A percentile compares a stretch with the other conserved stretches of the same genome.
Evolutionary conservation across 1,140 invertebrate genomes (phyloP).

Genomic region (Plectrocnemia conspersa): DNA sequence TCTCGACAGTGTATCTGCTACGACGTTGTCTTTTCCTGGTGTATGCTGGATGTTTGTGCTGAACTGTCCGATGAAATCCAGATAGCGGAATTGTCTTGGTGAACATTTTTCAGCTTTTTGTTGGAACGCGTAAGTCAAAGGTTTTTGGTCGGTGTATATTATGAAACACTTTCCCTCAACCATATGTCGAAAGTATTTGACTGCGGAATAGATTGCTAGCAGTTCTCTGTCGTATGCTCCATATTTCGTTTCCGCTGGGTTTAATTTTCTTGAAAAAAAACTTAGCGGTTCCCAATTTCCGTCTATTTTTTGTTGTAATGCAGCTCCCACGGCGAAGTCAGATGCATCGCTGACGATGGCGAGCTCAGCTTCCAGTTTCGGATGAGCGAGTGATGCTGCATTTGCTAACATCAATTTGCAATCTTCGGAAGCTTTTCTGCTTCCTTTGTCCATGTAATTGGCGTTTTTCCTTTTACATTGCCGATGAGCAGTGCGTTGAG

Average conservation of each 20-base stretch:
- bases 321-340: constrained; percentile 39
- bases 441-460: constrained; percentile 37
- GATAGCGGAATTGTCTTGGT: too few species aligned
- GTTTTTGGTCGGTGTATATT: neutral
- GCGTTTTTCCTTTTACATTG: constrained; percentile 29
- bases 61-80: too few species aligned
- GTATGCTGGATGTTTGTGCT: too few species aligned
- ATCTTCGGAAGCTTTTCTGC: constrained; percentile 39
- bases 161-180: constrained; percentile 27
- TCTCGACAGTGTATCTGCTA: too few species aligned
- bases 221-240: constrained; percentile 43
- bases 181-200: constrained; percentile 45
- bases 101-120: too few species aligned
- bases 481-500: too few species aligned
- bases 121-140: too few species aligned
- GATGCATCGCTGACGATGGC: constrained; percentile 40
- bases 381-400: constrained; percentile 36
- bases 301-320: constrained; percentile 38
- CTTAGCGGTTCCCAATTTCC: constrained; percentile 37
- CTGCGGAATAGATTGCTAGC: constrained; percentile 44
- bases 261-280: constrained; percentile 42
- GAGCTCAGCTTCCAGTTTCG: constrained; percentile 25
- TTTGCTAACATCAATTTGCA: constrained; percentile 40
- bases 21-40: too few species aligned
- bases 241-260: constrained; percentile 37